Evolutionary conservation across 2,797 vertebrate genomes (phyloP).

Genomic region (Oreochromis mossambicus): DNA sequence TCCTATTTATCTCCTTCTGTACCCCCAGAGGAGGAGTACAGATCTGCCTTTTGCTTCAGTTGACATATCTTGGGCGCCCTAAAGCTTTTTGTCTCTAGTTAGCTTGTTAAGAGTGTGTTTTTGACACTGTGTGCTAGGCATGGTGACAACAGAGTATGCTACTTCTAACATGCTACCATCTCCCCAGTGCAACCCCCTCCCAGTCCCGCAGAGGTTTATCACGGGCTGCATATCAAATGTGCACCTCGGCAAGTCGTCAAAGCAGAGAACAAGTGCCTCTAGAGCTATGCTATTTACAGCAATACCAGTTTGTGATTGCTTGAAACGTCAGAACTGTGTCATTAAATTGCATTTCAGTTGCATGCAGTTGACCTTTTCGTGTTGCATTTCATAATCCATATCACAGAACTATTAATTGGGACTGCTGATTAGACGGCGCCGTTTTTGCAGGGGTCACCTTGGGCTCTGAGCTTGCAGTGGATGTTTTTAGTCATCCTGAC

Average conservation of each 20-base stretch:
- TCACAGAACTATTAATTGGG: neutral
- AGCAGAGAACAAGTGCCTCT: neutral
- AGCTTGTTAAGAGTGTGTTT: constrained; percentile 44
- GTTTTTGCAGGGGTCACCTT: neutral
- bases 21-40: constrained; percentile 7
- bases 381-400: neutral
- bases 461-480: neutral
- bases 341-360: neutral
- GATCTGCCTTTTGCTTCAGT: constrained; percentile 5
- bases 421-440: neutral
- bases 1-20: neutral
- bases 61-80: constrained; percentile 12
- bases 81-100: constrained; percentile 35
- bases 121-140: constrained; percentile 12
- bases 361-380: neutral
- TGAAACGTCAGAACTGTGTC: neutral
- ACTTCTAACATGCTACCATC: constrained; percentile 32
- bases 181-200: neutral
- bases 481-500: neutral
- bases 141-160: constrained; percentile 31
- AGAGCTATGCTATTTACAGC: constrained; percentile 20
- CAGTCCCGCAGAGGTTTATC: constrained; percentile 30
- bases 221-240: constrained; percentile 22
- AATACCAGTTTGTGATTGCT: neutral
- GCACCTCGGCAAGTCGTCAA: neutral